phyloP scores from a whole-genome alignment of 2,797 vertebrate genomes.

The Sternotherus odoratus region DNA sequence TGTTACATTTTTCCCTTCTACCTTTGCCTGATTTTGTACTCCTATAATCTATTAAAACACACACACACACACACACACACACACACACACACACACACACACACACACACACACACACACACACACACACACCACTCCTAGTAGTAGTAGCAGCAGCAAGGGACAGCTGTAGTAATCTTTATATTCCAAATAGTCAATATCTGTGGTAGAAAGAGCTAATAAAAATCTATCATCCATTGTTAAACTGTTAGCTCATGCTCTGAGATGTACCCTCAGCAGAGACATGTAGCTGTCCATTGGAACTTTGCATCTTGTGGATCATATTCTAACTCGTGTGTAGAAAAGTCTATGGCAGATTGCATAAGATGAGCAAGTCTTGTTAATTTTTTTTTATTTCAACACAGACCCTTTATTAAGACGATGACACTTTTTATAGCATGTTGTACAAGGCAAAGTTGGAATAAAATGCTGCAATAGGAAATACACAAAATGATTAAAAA shows the following conservation, averaged over 20 bases:
- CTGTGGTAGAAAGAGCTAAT: conserved; percentile 25
- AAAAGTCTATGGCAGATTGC: neutral
- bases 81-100: no score
- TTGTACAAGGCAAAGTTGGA: neutral
- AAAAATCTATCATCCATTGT: conserved; percentile 14
- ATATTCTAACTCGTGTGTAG: rapidly evolving
- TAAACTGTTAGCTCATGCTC: conserved; percentile 61
- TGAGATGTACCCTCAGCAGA: neutral
- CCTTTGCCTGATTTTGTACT: neutral
- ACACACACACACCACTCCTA: neutral
- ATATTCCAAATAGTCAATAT: conserved; percentile 43
- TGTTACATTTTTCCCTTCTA: neutral
- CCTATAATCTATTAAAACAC: neutral
- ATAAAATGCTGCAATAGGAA: neutral
- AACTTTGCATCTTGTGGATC: rapidly evolving
- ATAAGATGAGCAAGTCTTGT: neutral
- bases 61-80: no score
- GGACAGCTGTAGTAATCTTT: conserved; percentile 5
- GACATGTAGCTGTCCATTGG: neutral
- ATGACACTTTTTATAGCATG: neutral
- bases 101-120: no score
- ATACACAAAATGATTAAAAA: neutral
- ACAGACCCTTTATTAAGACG: neutral
- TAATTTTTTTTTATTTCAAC: neutral
- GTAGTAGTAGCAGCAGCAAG: conserved; percentile 30